Percentiles rank a stretch among this genome's conserved stretches.
phyloP scores from a whole-genome alignment of 2,888 invertebrate species.

The Fragum sueziense region DNA sequence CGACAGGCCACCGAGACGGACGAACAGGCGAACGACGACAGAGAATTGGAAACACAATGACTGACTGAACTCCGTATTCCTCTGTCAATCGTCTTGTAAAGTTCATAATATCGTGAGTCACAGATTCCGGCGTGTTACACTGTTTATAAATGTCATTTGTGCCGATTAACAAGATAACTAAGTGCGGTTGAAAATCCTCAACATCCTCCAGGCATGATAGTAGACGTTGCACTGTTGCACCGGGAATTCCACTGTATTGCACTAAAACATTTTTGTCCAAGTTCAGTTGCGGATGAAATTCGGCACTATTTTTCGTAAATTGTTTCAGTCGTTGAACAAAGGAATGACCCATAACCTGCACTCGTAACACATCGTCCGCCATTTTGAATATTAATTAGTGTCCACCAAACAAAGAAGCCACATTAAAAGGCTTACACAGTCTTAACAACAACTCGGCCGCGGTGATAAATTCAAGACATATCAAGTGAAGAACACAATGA shows the following conservation, averaged over 20 bases:
- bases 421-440: too few relatives aligned
- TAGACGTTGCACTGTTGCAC: not conserved
- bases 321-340: not conserved
- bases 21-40: not conserved
- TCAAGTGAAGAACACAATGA: too few relatives aligned
- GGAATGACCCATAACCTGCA: not conserved
- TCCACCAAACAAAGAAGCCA: too few relatives aligned
- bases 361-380: not conserved
- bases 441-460: too few relatives aligned
- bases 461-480: too few relatives aligned
- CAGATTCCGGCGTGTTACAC: not conserved
- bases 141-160: slow-evolving; percentile 5
- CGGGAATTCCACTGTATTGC: not conserved
- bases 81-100: not conserved
- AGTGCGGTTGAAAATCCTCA: slow-evolving; percentile 6
- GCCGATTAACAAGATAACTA: not conserved
- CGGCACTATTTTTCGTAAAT: not conserved
- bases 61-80: not conserved
- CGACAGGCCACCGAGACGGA: not conserved
- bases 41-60: not conserved
- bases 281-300: not conserved
- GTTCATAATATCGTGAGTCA: not conserved
- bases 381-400: too few relatives aligned
- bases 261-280: not conserved
- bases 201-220: not conserved